Evolutionary conservation across 2,113 vertebrate species (phyloP).

Genomic region (Strix aluco): DNA sequence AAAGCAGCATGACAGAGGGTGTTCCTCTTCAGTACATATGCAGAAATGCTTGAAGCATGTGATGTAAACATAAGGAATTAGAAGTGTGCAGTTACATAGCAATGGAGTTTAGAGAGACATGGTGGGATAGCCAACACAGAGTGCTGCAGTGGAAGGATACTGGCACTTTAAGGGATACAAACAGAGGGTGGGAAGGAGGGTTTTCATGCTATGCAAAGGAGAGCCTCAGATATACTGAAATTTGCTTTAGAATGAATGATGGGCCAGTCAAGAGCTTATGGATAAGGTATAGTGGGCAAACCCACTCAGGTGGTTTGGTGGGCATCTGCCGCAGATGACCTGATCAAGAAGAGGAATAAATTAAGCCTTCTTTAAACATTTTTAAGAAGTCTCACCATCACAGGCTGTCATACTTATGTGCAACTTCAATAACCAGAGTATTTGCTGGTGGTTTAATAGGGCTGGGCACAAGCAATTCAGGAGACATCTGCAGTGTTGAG

Average conservation of each 20-base stretch:
- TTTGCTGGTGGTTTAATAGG: background rate
- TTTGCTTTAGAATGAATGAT: background rate
- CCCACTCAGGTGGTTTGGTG: background rate
- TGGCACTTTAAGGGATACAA: background rate
- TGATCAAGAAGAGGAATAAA: background rate
- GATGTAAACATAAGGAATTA: background rate
- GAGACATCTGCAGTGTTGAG: background rate
- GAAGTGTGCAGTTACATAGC: background rate
- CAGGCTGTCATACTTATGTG: background rate
- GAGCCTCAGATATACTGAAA: background rate
- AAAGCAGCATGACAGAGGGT: background rate
- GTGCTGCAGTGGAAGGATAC: background rate
- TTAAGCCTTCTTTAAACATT: no score
- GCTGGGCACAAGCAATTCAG: background rate
- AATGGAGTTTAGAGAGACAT: background rate
- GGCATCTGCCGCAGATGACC: background rate
- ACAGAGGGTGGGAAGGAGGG: background rate
- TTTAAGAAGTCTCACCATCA: background rate
- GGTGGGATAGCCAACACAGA: background rate
- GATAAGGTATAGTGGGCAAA: background rate
- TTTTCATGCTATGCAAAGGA: background rate
- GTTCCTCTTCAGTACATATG: background rate
- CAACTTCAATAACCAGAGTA: background rate
- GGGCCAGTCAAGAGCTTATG: background rate
- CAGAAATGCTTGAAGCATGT: background rate